A percentile compares a stretch with the other conserved stretches of the same genome.
Evolutionary conservation across 1,140 invertebrate genomes (phyloP).

Genomic region (Sitodiplosis mosellana): DNA sequence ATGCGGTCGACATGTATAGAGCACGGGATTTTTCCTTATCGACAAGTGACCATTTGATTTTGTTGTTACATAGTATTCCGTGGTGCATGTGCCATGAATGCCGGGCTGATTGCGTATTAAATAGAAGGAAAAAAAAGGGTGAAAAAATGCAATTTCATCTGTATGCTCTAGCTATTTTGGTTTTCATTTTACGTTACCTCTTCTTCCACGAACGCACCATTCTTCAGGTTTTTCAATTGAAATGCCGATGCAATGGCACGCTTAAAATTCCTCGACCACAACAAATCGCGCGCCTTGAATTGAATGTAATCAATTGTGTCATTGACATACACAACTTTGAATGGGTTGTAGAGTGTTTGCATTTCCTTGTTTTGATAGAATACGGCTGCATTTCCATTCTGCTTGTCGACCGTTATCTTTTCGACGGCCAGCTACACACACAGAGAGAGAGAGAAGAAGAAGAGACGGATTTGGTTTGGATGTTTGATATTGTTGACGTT

Average conservation of each 20-base stretch:
- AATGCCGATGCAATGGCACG: constrained; percentile 40
- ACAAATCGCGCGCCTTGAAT: constrained; percentile 28
- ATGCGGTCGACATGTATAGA: constrained; percentile 18
- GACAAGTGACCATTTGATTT: constrained; percentile 19
- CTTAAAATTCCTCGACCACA: constrained; percentile 50
- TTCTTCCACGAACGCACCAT: constrained; percentile 28
- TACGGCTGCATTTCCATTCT: constrained; percentile 23
- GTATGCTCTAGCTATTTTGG: no score
- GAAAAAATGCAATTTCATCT: no score
- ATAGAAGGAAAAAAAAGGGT: not conserved
- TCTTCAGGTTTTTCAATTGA: constrained; percentile 27
- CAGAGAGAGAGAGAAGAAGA: not conserved
- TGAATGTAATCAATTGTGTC: constrained; percentile 18
- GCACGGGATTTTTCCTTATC: constrained; percentile 21
- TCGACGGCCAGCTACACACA: constrained; percentile 19
- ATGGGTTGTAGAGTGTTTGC: constrained; percentile 23
- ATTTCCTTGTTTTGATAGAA: constrained; percentile 24
- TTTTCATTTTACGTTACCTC: constrained; percentile 28
- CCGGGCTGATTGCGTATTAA: constrained; percentile 11
- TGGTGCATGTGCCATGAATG: constrained; percentile 20
- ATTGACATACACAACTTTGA: constrained; percentile 17
- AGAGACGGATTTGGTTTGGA: not conserved
- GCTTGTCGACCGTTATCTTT: constrained; percentile 12
- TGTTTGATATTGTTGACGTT: not conserved
- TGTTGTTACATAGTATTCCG: constrained; percentile 23